These are phyloP conservation scores for Synanthedon vespiformis DNA, from an alignment of 2,888 invertebrate species.

Conservation along the genomic window DNA sequence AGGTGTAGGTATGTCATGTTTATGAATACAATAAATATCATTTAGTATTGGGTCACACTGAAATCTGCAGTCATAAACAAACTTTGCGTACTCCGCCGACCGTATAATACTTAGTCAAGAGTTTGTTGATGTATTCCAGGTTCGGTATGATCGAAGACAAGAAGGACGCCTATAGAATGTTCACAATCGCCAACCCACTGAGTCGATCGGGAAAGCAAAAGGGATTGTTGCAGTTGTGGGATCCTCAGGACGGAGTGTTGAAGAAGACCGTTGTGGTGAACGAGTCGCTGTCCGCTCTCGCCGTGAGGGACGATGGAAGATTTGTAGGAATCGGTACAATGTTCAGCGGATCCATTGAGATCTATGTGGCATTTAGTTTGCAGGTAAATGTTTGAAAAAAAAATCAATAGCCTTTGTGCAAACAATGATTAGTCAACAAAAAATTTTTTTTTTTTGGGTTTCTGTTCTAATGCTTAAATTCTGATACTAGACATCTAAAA, in stretches of 20 bases:
- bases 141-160: constrained; percentile 80
- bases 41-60: too few species aligned
- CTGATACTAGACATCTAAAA: too few species aligned
- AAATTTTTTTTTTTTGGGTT: too few species aligned
- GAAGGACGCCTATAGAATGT: constrained; percentile 75
- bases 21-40: too few species aligned
- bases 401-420: too few species aligned
- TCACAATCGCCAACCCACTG: constrained; percentile 84
- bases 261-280: constrained; percentile 71
- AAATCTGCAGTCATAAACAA: too few species aligned
- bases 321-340: constrained; percentile 94
- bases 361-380: constrained; percentile 92
- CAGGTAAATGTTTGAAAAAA: constrained; percentile 65
- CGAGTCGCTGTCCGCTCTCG: constrained; percentile 85
- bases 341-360: constrained; percentile 91
- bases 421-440: too few species aligned
- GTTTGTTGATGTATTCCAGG: constrained; percentile 35
- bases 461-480: too few species aligned
- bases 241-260: constrained; percentile 69
- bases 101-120: background rate
- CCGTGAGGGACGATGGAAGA: constrained; percentile 91
- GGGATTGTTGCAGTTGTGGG: constrained; percentile 85
- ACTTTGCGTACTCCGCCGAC: too few species aligned
- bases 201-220: constrained; percentile 77
- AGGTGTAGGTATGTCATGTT: constrained; percentile 74